These are phyloP conservation scores for Apantesis nais DNA, from an alignment of 2,888 invertebrate genomes.

Conservation along the genomic window DNA sequence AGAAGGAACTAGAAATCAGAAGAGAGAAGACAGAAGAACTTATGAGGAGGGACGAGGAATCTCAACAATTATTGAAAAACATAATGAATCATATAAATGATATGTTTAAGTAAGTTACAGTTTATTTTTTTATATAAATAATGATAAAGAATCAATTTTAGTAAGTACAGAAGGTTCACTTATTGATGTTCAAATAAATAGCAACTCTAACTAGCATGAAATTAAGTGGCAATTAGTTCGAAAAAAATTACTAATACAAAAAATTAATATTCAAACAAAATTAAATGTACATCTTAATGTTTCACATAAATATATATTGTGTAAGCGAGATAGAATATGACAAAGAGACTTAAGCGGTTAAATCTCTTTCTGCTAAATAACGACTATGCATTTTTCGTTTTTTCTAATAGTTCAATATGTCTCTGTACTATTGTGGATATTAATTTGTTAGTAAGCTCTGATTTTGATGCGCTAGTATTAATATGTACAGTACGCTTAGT, in stretches of 20 bases:
- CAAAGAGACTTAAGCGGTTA: no score
- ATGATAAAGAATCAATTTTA: not conserved
- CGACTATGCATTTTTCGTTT: no score
- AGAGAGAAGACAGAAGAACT: conserved; percentile 51
- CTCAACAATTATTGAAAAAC: conserved; percentile 44
- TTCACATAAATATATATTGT: no score
- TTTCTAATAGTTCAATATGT: no score
- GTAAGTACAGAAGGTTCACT: not conserved
- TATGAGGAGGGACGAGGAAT: conserved; percentile 45
- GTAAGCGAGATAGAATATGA: no score
- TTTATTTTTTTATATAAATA: not conserved
- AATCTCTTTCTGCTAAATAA: no score
- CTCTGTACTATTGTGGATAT: not conserved
- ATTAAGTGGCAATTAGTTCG: not conserved
- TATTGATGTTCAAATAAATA: not conserved
- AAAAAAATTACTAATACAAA: not conserved
- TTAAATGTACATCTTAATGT: no score
- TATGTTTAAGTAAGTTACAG: conserved; percentile 66
- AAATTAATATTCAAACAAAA: no score
- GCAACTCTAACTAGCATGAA: not conserved
- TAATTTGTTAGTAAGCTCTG: no score
- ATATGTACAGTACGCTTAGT: no score
- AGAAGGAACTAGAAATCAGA: conserved; percentile 52
- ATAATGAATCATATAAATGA: conserved; percentile 63
- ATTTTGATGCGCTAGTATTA: no score